Percentiles rank a stretch among this genome's conserved stretches.
Evolutionary conservation across 2,797 vertebrate genomes (phyloP).

Genomic region (Crypturellus tataupa): DNA sequence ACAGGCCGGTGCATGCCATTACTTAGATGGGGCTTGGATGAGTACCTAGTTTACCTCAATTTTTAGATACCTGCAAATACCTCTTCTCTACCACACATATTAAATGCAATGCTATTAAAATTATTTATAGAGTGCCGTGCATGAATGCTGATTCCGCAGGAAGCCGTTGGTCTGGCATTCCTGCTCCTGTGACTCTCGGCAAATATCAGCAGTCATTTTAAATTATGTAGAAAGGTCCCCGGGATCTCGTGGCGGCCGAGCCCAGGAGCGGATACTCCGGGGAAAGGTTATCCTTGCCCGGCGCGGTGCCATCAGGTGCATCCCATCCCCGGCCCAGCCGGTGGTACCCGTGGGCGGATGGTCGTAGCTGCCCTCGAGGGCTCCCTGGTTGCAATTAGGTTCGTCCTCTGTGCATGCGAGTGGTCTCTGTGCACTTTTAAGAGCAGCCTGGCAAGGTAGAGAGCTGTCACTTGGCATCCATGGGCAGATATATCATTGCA

Average conservation of each 20-base stretch:
- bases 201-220: not conserved
- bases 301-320: not conserved
- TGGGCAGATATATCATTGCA: not conserved
- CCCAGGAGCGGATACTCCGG: not conserved
- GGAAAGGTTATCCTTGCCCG: rapidly evolving
- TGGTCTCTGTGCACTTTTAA: not conserved
- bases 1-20: not conserved
- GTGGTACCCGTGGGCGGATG: not conserved
- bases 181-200: not conserved
- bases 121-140: not conserved
- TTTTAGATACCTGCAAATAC: not conserved
- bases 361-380: too few relatives aligned
- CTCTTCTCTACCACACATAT: not conserved
- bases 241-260: not conserved
- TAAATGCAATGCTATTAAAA: not conserved
- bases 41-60: not conserved
- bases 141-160: not conserved
- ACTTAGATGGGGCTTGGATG: not conserved
- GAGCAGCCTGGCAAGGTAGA: not conserved
- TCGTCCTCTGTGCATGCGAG: too few relatives aligned
- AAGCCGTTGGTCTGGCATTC: not conserved
- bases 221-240: not conserved
- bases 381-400: not conserved
- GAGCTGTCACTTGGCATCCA: not conserved
- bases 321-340: not conserved